Base-by-base conservation (phyloP, 2,888 invertebrate genomes). In the Cataglyphis albicans region DNA sequence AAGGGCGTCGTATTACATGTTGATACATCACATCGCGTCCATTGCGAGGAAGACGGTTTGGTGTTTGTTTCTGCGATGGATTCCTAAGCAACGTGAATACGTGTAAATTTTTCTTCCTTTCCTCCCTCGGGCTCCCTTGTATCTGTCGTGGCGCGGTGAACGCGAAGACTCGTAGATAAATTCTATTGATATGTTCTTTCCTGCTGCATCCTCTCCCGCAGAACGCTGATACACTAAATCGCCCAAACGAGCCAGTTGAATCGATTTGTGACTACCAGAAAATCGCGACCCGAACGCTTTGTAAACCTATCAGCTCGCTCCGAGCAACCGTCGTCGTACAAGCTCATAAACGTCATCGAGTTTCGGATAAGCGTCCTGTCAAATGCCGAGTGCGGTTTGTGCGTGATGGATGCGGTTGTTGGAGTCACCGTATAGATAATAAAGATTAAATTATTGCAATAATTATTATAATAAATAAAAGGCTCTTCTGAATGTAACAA, bases 1-100 rank as follows among this genome's bases (percentile, higher is more conserved):
- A 94, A 91, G 90, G 91, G 89, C 92, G 91, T 94, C 93, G 93
- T 88, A 85, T 93, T 93, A 92, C 93, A 93, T 94, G 94, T 93
- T 21, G 21, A 21, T 21, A 21, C 21, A 94, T 93, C 93, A 93
- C 93, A 92, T 92, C 91, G 88, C 83, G 89, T 89, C 88, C 90
- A 83, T 88, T 86, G 84, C 85, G 88, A 90, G 82, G 90, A 87
- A 86, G 88, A 88, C 86, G 90, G 87, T 89, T 81, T 85, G 84
- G 72, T 84, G 88, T 90, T 90, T 89, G 90, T 84, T 74, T 86
- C 84, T 76, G 82, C 88, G 85, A 88, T 84, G 81, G 83, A 25
- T 25, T 64, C 35, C 48, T 38, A 57, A 63, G 67, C 64, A 44
- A 82, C 64, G 41, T 61, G 63, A 25, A 59, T 48, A 41, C 68